Evolutionary conservation across 2,797 vertebrate genomes (phyloP).

Genomic region (Betta splendens): DNA sequence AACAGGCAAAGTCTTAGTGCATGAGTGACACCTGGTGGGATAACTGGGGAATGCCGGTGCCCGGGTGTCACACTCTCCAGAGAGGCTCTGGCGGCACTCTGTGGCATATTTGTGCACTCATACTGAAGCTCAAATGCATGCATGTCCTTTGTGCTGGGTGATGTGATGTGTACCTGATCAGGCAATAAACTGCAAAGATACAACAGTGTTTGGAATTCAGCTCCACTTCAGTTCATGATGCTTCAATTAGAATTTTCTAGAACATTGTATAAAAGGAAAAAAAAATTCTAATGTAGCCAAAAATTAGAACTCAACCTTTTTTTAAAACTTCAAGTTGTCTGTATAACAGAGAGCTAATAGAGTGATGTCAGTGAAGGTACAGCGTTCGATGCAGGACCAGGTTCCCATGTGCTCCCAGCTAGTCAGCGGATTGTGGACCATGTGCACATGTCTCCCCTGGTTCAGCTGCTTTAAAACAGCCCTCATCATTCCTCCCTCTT

Average conservation of each 20-base stretch:
- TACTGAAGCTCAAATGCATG: too few species aligned
- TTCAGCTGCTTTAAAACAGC: conserved; percentile 75
- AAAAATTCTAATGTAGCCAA: not conserved
- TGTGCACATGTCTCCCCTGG: conserved; percentile 67
- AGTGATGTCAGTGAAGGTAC: not conserved
- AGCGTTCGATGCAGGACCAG: not conserved
- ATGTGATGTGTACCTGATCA: too few species aligned
- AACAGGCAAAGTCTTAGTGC: too few species aligned
- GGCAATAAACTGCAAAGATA: not conserved
- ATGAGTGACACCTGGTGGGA: too few species aligned
- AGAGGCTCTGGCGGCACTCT: too few species aligned
- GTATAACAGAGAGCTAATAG: conserved; percentile 24
- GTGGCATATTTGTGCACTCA: too few species aligned
- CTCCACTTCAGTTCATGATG: conserved; percentile 38
- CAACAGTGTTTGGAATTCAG: conserved; percentile 22
- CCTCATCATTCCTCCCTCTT: conserved; percentile 49
- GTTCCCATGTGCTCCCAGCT: conserved; percentile 54
- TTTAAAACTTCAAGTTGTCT: not conserved
- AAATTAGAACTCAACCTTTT: not conserved
- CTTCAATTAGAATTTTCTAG: conserved; percentile 38
- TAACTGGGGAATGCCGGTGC: too few species aligned
- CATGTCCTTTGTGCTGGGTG: too few species aligned
- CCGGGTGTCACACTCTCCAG: too few species aligned
- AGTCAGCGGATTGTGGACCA: conserved; percentile 69
- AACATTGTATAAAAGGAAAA: conserved; percentile 36